Evolutionary conservation across 2,797 vertebrate species (phyloP).

Genomic region (Rhynchotus rufescens): DNA sequence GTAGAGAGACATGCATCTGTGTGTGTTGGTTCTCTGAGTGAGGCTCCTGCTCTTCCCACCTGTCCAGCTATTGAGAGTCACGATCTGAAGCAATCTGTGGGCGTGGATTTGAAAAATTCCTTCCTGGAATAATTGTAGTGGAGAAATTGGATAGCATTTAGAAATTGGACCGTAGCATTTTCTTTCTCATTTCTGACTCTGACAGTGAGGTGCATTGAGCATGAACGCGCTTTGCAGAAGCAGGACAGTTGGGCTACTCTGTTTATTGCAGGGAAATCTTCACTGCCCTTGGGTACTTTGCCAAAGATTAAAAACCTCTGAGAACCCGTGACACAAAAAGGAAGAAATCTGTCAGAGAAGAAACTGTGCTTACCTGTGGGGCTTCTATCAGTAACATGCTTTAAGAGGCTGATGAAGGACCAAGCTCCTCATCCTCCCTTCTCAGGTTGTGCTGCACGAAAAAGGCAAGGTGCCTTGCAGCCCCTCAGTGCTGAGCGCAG

Average conservation of each 20-base stretch:
- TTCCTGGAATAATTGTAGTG: not conserved
- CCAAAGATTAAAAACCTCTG: not conserved
- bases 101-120: not conserved
- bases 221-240: not conserved
- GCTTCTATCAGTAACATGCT: rapidly evolving
- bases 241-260: not conserved
- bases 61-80: not conserved
- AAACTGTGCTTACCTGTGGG: not conserved
- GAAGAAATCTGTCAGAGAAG: not conserved
- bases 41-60: not conserved
- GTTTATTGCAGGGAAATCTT: not conserved
- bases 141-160: not conserved
- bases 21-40: not conserved
- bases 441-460: not conserved
- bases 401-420: not conserved
- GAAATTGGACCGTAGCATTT: not conserved
- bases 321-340: not conserved
- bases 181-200: not conserved
- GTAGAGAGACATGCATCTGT: not conserved
- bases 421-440: not conserved
- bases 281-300: not conserved
- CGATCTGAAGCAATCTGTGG: not conserved
- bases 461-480: not conserved
- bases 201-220: rapidly evolving
- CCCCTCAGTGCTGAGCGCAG: not conserved